Evolutionary conservation across 2,888 invertebrate species (phyloP), one percentile per base, ranked within the genome.

Genomic region (Formica aserva): DNA sequence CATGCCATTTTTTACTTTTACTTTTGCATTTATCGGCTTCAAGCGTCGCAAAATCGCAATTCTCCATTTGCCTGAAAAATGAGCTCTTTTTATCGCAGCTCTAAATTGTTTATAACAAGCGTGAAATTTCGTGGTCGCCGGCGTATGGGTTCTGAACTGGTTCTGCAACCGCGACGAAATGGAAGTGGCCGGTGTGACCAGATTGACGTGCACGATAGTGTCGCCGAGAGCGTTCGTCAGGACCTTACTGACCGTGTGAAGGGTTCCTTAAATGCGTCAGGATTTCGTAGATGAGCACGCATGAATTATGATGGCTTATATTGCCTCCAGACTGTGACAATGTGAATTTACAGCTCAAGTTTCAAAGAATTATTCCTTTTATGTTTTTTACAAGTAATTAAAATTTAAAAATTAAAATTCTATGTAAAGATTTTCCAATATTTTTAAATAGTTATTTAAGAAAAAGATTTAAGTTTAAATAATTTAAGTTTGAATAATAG

Each of bases 61-160:
- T 80, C 45, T 80, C 48, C 72, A 15, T 78, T 26, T 48, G 45
- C 22, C 48, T 35, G 45, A 80, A 72, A 35, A 41, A 41, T 35
- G 15, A 72, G 26, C 29, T 62, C 26, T 78, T 78, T 80, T 80
- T 60, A 32, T 57, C 82, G 60, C 29, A 80, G 11, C 57, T n/a
- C 81, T 78, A 86, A 81, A 88, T 88, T 88, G 83, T 82, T 80
- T 78, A 65, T 74, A 85, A 86, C 75, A 81, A 76, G 78, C 72
- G 75, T 82, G 75, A 84, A 75, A 85, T 83, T 84, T 86, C 55
- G 67, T 77, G 81, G 35, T 63, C 52, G 65, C 52, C 65, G n/a
- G 22, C 62, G 75, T 52, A 48, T 52, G n/a, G 41, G 45, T 35
- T 55, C 62, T 71, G 75, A 82, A 84, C 69, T 74, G 74, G 87